A percentile compares a stretch with the other conserved stretches of the same genome.
Evolutionary conservation across 2,113 vertebrate species (phyloP).

Genomic region (Carassius gibelio): DNA sequence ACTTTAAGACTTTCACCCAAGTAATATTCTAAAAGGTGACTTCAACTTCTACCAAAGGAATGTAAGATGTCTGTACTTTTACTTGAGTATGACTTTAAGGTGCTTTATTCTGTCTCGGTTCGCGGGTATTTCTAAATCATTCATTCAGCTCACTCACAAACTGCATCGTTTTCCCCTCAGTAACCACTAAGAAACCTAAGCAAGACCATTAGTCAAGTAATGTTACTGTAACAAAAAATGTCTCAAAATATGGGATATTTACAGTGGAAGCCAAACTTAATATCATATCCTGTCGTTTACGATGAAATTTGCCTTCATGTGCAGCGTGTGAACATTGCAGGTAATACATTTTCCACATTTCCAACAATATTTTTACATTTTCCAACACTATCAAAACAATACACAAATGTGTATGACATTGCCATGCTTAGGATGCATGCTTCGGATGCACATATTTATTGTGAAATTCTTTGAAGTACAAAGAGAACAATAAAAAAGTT

Average conservation of each 20-base stretch:
- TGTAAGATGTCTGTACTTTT: too few species aligned
- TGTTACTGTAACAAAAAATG: background rate
- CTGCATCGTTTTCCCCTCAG: background rate
- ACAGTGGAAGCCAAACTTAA: background rate
- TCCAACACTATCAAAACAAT: background rate
- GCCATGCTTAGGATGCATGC: background rate
- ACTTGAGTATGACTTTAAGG: too few species aligned
- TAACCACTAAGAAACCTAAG: background rate
- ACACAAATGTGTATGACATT: background rate
- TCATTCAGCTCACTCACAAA: background rate
- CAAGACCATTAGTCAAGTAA: background rate
- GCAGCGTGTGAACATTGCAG: background rate
- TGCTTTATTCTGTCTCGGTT: too few species aligned
- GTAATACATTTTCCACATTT: background rate
- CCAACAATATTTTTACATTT: background rate
- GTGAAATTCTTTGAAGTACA: background rate
- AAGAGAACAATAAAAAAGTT: background rate
- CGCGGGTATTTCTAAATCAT: too few species aligned
- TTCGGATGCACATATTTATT: background rate
- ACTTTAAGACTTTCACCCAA: too few species aligned
- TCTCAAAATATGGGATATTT: background rate
- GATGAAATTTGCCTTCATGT: background rate
- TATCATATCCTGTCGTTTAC: background rate
- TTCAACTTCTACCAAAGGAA: too few species aligned
- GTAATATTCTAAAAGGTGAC: too few species aligned